These are phyloP conservation scores for Branchinecta sandiegonensis DNA, from an alignment of 2,888 invertebrate genomes.

Conservation along the genomic window DNA sequence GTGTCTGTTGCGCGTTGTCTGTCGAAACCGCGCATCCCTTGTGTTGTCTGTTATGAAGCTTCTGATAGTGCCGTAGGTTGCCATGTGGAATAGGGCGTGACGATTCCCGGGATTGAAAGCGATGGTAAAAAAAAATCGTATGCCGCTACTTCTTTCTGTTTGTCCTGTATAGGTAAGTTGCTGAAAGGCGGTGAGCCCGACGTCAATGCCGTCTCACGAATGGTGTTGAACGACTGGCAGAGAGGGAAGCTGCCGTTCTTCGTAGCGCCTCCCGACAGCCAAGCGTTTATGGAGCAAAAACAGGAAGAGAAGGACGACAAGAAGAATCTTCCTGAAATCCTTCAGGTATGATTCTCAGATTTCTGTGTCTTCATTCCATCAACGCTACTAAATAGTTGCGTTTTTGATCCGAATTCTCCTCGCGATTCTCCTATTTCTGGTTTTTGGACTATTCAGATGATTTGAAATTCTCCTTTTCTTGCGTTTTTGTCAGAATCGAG, in stretches of 20 bases:
- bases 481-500: no score
- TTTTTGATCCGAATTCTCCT: no score
- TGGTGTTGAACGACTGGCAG: slow-evolving; percentile 98
- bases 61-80: no score
- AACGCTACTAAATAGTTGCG: no score
- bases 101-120: no score
- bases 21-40: no score
- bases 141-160: not conserved
- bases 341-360: not conserved
- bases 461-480: no score
- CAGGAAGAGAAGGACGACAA: slow-evolving; percentile 21
- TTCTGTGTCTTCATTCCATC: not conserved
- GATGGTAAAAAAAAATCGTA: not conserved
- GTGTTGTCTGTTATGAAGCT: no score
- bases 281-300: slow-evolving; percentile 39
- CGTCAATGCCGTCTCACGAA: slow-evolving; percentile 67
- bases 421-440: no score
- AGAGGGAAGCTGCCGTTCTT: slow-evolving; percentile 93
- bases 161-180: slow-evolving; percentile 52
- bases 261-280: slow-evolving; percentile 55
- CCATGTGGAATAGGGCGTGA: no score
- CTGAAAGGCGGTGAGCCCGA: slow-evolving; percentile 96
- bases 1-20: no score
- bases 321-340: slow-evolving; percentile 19
- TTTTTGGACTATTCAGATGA: no score